Conservation (phyloP, 1,140 invertebrate genomes). For the Anastrepha obliqua region DNA sequence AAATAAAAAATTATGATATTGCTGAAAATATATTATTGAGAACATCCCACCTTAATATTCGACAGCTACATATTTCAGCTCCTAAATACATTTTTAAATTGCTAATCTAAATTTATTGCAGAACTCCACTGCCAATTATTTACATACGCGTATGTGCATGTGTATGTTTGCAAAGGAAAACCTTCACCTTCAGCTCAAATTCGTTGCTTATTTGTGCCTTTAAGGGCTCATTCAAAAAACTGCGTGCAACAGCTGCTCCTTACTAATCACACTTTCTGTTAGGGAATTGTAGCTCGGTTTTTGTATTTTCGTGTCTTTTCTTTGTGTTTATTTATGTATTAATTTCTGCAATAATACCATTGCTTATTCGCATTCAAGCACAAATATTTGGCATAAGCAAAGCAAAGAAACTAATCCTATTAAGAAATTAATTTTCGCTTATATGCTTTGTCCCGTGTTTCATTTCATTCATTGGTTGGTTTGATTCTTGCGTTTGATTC, state of each 20-base stretch:
- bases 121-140: not conserved
- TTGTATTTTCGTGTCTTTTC: too few species aligned
- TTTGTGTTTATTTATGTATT: too few species aligned
- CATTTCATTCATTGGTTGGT: too few species aligned
- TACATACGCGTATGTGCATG: not conserved
- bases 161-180: not conserved
- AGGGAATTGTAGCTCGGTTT: too few species aligned
- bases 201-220: too few species aligned
- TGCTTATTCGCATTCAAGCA: not conserved
- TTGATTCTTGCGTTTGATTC: too few species aligned
- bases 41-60: too few species aligned
- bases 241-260: not conserved
- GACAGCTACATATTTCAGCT: too few species aligned
- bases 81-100: not conserved
- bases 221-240: too few species aligned
- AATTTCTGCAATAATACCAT: not conserved
- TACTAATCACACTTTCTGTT: not conserved
- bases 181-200: not conserved
- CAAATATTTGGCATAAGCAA: not conserved
- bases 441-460: too few species aligned
- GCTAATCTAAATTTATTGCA: not conserved
- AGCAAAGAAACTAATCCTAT: not conserved
- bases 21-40: too few species aligned
- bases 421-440: constrained; percentile 8
- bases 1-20: too few species aligned